Percentiles rank a stretch among this genome's conserved stretches.
phyloP scores from a whole-genome alignment of 2,888 invertebrate genomes.

The Chorisops tibialis region DNA sequence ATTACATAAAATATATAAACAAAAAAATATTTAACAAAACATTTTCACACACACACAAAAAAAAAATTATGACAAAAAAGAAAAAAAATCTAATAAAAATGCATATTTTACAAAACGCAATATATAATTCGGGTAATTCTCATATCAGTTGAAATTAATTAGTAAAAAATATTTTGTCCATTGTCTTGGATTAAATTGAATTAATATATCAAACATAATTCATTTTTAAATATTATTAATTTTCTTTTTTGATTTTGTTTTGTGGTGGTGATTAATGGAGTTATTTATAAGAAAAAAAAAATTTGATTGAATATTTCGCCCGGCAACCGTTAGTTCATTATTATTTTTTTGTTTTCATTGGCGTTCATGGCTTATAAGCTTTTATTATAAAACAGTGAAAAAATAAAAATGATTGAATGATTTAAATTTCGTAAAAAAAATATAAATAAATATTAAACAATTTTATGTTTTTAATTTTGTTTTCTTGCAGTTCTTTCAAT shows the following conservation, averaged over 20 bases:
- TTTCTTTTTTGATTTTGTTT: background rate
- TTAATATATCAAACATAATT: constrained; percentile 9
- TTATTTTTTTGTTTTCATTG: background rate
- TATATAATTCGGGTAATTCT: background rate
- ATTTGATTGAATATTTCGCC: background rate
- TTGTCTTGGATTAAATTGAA: constrained; percentile 26
- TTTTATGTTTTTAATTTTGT: background rate
- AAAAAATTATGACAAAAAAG: constrained; percentile 23
- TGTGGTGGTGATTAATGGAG: too few species aligned
- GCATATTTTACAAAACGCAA: background rate
- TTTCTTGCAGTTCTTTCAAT: background rate
- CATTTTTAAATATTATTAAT: background rate
- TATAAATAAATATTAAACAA: background rate
- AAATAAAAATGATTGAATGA: background rate
- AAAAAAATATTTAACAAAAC: constrained; percentile 24
- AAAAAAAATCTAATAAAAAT: constrained; percentile 1
- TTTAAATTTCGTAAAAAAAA: background rate
- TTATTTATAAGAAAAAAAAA: too few species aligned
- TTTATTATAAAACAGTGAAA: background rate
- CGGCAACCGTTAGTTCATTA: constrained; percentile 17
- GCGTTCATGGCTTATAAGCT: constrained; percentile 2
- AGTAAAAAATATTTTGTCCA: constrained; percentile 13
- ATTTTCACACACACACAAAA: constrained; percentile 27
- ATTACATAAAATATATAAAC: constrained; percentile 24
- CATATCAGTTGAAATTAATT: background rate